Base-by-base conservation (phyloP, 2,113 vertebrate genomes). In the Motacilla alba region DNA sequence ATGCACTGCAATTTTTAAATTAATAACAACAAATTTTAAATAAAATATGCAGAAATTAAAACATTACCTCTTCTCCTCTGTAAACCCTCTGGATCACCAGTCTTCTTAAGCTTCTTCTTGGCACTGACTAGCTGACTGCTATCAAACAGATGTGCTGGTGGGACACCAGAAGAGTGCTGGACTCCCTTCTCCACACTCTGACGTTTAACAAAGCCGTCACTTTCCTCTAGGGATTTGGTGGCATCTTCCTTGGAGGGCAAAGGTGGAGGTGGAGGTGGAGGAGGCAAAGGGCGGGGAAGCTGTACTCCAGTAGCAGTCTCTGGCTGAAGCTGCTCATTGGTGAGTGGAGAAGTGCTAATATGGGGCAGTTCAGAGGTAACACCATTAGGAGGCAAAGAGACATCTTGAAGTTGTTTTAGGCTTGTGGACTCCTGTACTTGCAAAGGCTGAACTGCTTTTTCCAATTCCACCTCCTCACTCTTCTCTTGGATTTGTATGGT, bases 101-200 rank as follows among this genome's bases (percentile, higher is more conserved):
- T 99, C 97, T 99, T 99, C 97, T 98, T 98, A 90, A 99, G 98
- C 96, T 99, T 99, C 97, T 98, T 99, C 96, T 99, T 98, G 49
- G 99, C 99, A 64, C 98, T 99, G 92, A 99, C 96, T 94, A 99
- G 98, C 97, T 99, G 99, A 91, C 98, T 99, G 98, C 99, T 99
- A 90, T 99, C 99, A 8, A 99, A 99, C 76, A 99, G 98, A 27
- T 99, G 98, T 11, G 98, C 98, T 19, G 98, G 98, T 16, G 98
- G 58, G 90, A 97, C 63, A 76, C 97, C 90, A 7, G 96, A 96
- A 46, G 97, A 86, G 79, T 98, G 96, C 3, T 97, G 96, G 15
- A 97, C 95, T 67, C 98, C 98, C 13, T 97, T 97, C 66, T 98
- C 98, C 41, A 96, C 96, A 1, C 91, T 95, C 69, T 98, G 98